Base-by-base conservation (phyloP, 2,888 invertebrate genomes). In the Ornithoptera priamus region DNA sequence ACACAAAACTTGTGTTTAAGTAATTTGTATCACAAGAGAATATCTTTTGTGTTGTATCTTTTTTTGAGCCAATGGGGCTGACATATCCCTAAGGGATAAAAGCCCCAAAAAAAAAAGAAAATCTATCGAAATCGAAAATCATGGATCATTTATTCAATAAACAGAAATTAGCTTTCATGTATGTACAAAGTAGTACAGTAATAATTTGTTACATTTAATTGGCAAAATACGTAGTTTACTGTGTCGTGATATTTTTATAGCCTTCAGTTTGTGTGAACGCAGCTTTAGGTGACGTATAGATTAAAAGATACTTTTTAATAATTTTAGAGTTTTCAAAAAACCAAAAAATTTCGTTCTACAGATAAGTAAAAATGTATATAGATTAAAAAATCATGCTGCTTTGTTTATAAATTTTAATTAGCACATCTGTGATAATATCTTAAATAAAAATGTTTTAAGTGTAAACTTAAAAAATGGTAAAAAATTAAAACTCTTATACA, bases 381-480 rank as follows among this genome's bases (percentile, higher is more conserved):
- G 17, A 46, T 36, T 50, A 15, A 62, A 64, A 60, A 59, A 56
- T 67, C 66, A 62, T 70, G 62, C 60, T 71, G 46, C 53, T 71
- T 67, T 42, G 20, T 58, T 56, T 46, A 57, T 46, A 65, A 46
- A 50, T 24, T 67, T 63, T 39, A 22, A 57, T 17, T 63, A 39
- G 59, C 50, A 67, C 30, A 66, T 67, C 65, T 73, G 70, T 74
- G 72, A 74, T 71, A 71, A 62, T 62, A 69, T 58, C n/a, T 69
- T 64, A 61, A 42, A 66, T 62, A 65, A 59, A 59, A 60, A 39
- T 59, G 62, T 60, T 63, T 58, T 62, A n/a, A 58, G 58, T 65
- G 42, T 66, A 57, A 65, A 70, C 68, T 71, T 69, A 68, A 71
- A 71, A 71, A 70, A 17, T 50, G 4, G n/a, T 69, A 68, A 71